Percentiles rank a stretch among this genome's conserved stretches.
These are phyloP conservation scores for Abrostola triplasia DNA, from an alignment of 2,888 invertebrate species.

Conservation along the genomic window DNA sequence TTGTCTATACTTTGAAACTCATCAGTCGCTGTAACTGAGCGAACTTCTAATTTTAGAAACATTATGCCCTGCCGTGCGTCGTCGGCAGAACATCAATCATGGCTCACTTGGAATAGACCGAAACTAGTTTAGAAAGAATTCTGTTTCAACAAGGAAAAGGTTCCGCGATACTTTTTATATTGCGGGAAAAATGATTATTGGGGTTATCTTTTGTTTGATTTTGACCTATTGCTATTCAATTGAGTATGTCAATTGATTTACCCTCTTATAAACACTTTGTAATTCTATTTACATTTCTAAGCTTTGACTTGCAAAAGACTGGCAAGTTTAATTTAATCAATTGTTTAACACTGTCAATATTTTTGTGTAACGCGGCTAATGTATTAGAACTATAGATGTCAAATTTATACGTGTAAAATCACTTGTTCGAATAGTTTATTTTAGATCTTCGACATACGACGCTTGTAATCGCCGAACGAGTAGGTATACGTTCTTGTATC, in stretches of 20 bases:
- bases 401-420: no score
- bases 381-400: no score
- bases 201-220: slow-evolving; percentile 39
- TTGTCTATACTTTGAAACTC: slow-evolving; percentile 53
- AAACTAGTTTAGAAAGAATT: slow-evolving; percentile 52
- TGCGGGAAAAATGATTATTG: slow-evolving; percentile 35
- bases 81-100: slow-evolving; percentile 75
- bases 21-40: slow-evolving; percentile 57
- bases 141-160: slow-evolving; percentile 51
- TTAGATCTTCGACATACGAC: no score
- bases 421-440: no score
- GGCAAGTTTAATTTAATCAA: no score
- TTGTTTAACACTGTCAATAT: no score
- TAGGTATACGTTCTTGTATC: no score
- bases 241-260: neutral
- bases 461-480: no score
- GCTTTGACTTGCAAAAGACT: no score
- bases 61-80: slow-evolving; percentile 66
- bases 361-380: no score
- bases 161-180: slow-evolving; percentile 44
- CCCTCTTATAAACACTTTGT: neutral
- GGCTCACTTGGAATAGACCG: slow-evolving; percentile 61
- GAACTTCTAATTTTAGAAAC: slow-evolving; percentile 72
- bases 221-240: slow-evolving; percentile 8
- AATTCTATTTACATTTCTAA: neutral